These are phyloP conservation scores for Trematomus loennbergii DNA, from an alignment of 2,113 vertebrate genomes.

Conservation along the genomic window DNA sequence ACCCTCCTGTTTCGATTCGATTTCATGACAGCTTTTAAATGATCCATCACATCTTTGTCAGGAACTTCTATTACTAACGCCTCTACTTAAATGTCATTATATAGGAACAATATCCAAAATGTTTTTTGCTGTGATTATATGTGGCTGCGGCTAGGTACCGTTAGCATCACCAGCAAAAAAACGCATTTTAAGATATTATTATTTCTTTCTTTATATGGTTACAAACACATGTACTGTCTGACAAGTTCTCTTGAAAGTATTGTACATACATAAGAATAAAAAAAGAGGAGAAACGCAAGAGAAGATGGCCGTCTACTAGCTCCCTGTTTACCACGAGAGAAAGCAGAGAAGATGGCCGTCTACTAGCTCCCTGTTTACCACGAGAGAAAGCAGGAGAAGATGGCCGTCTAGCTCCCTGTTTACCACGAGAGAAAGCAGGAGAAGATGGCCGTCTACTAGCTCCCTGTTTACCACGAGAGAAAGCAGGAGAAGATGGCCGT, in stretches of 20 bases:
- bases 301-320: constrained; percentile 52
- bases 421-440: constrained; percentile 39
- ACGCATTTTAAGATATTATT: neutral
- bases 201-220: constrained; percentile 54
- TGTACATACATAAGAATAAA: constrained; percentile 56
- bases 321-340: constrained; percentile 54
- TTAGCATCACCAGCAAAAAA: constrained; percentile 37
- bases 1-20: constrained; percentile 44
- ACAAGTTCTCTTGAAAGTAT: constrained; percentile 53
- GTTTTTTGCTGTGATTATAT: neutral
- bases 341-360: no score
- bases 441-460: no score
- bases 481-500: constrained; percentile 39
- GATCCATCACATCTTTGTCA: constrained; percentile 63
- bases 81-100: constrained; percentile 69
- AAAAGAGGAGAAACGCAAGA: constrained; percentile 44
- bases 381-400: constrained; percentile 43
- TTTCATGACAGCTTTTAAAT: constrained; percentile 57
- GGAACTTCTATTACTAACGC: constrained; percentile 71
- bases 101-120: constrained; percentile 53
- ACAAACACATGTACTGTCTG: constrained; percentile 65
- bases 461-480: no score
- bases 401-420: no score
- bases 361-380: no score
- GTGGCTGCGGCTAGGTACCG: constrained; percentile 14